These are phyloP conservation scores for Centrocercus urophasianus DNA, from an alignment of 2,113 vertebrate genomes.

Conservation along the genomic window DNA sequence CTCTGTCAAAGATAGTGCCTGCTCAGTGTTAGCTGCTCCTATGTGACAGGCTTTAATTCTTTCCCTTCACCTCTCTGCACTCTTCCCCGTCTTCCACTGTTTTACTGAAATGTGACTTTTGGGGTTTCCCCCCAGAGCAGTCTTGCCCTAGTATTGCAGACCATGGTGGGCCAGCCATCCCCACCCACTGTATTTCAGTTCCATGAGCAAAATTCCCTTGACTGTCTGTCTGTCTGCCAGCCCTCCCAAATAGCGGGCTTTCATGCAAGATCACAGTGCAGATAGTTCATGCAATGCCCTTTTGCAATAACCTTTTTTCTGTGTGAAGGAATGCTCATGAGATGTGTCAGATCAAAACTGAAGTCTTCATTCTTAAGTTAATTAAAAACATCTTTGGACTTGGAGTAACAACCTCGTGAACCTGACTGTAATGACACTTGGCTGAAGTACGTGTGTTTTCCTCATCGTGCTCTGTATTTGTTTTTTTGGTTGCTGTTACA, in stretches of 20 bases:
- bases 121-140: background rate
- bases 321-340: background rate
- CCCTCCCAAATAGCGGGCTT: background rate
- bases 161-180: background rate
- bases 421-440: background rate
- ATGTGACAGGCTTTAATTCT: background rate
- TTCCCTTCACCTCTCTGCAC: background rate
- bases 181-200: background rate
- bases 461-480: background rate
- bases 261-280: accelerated
- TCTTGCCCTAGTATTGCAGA: background rate
- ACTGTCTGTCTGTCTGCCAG: background rate
- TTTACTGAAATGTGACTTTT: background rate
- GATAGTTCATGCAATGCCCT: background rate
- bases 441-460: background rate
- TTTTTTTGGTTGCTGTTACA: background rate
- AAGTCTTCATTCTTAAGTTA: background rate
- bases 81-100: accelerated
- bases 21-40: background rate
- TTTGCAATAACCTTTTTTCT: background rate
- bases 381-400: background rate
- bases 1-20: background rate
- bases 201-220: background rate
- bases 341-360: background rate
- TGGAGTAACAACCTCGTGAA: background rate